These are phyloP conservation scores for Notodonta dromedarius DNA, from an alignment of 2,888 invertebrate species.

Conservation along the genomic window DNA sequence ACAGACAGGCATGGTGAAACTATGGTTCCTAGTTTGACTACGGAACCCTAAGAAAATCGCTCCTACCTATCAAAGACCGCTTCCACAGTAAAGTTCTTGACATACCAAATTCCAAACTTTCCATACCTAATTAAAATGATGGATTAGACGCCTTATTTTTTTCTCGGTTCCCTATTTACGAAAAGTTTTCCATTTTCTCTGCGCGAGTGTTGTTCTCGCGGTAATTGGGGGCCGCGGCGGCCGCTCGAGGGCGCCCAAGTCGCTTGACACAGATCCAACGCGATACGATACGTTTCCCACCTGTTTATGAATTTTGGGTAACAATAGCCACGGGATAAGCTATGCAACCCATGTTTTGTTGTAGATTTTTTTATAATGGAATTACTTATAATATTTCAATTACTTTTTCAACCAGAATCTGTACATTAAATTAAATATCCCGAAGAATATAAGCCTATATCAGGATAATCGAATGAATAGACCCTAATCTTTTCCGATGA, in stretches of 20 bases:
- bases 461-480: constrained; percentile 7
- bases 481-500: constrained; percentile 17
- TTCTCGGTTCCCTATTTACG: background rate
- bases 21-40: too few species aligned
- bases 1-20: too few species aligned
- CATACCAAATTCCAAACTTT: too few species aligned
- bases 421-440: background rate
- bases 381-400: too few species aligned
- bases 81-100: too few species aligned
- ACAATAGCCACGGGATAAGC: constrained; percentile 1
- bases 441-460: background rate
- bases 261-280: constrained; percentile 24
- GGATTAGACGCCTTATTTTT: background rate
- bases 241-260: constrained; percentile 6
- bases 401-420: too few species aligned
- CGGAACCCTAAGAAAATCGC: too few species aligned
- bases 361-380: too few species aligned
- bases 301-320: constrained; percentile 3
- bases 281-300: constrained; percentile 8
- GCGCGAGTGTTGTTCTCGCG: constrained; percentile 16
- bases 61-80: too few species aligned
- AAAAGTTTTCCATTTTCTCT: constrained; percentile 4
- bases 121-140: too few species aligned
- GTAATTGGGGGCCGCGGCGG: constrained; percentile 22
- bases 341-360: background rate